phyloP scores from a whole-genome alignment of 2,888 invertebrate species.

The Carpatolechia fugitivella region DNA sequence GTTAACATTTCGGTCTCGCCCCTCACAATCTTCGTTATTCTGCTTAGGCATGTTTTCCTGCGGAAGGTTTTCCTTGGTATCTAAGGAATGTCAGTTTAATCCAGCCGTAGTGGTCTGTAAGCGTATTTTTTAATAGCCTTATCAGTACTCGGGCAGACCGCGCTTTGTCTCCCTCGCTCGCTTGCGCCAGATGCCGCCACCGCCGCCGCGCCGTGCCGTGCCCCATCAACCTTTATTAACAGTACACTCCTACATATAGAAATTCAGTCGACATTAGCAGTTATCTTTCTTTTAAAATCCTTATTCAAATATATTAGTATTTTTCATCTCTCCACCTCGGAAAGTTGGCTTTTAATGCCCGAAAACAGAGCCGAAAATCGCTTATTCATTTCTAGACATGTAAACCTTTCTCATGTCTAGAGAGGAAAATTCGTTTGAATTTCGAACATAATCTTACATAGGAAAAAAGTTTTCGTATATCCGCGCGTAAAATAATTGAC shows the following conservation, averaged over 20 bases:
- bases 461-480: too few relatives aligned
- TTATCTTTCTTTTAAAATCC: slow-evolving; percentile 19
- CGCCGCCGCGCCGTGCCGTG: too few relatives aligned
- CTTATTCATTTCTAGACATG: too few relatives aligned
- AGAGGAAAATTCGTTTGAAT: too few relatives aligned
- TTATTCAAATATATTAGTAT: slow-evolving; percentile 16
- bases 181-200: slow-evolving; percentile 35
- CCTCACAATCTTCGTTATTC: slow-evolving; percentile 43
- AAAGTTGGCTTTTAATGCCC: too few relatives aligned
- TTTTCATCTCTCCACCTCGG: too few relatives aligned
- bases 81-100: slow-evolving; percentile 56
- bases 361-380: too few relatives aligned
- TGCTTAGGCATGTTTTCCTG: slow-evolving; percentile 19
- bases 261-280: slow-evolving; percentile 35
- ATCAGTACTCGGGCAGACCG: slow-evolving; percentile 67
- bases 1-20: slow-evolving; percentile 36
- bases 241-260: slow-evolving; percentile 35
- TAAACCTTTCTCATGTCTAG: too few relatives aligned
- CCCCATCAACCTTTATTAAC: slow-evolving; percentile 58
- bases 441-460: too few relatives aligned
- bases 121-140: slow-evolving; percentile 77
- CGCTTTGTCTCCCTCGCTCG: slow-evolving; percentile 48
- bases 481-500: too few relatives aligned
- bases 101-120: slow-evolving; percentile 52
- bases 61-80: slow-evolving; percentile 49